A percentile compares a stretch with the other conserved stretches of the same genome.
Evolutionary conservation across 2,113 vertebrate species (phyloP).

Genomic region (Cromileptes altivelis): DNA sequence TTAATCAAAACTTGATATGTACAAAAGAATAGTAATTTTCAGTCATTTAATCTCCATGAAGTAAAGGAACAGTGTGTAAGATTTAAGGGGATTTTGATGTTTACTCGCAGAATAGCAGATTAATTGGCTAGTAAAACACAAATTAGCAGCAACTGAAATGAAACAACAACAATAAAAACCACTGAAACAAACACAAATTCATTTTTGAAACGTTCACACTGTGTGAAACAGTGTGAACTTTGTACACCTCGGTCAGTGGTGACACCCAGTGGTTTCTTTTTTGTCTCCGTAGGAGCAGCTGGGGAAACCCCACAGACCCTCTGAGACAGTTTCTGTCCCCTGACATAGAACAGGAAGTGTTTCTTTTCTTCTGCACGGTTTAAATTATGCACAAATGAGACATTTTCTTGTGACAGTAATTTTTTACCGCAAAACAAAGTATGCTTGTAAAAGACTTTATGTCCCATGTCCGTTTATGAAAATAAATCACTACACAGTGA

Average conservation of each 20-base stretch:
- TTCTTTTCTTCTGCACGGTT: conserved; percentile 5
- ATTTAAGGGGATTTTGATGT: no score
- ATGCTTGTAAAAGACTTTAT: neutral
- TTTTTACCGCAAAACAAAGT: conserved; percentile 29
- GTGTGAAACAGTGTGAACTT: neutral
- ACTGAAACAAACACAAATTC: neutral
- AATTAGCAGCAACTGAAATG: neutral
- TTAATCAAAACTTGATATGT: neutral
- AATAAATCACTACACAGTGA: neutral
- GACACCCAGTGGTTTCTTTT: conserved; percentile 70
- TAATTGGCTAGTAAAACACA: neutral
- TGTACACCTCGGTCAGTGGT: conserved; percentile 16
- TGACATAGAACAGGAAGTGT: conserved; percentile 7
- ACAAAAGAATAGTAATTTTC: neutral
- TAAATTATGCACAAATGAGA: neutral
- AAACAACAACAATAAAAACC: neutral
- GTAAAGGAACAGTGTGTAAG: no score
- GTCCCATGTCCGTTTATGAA: neutral
- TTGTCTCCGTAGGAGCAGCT: neutral
- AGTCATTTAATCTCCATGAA: neutral
- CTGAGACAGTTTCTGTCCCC: conserved; percentile 5
- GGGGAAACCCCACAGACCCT: neutral
- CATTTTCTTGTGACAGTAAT: neutral
- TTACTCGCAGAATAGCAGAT: neutral
- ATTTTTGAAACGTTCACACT: neutral